These are phyloP conservation scores for Peromyscus californicus DNA, from an alignment of 2,113 vertebrate species.

Conservation along the genomic window DNA sequence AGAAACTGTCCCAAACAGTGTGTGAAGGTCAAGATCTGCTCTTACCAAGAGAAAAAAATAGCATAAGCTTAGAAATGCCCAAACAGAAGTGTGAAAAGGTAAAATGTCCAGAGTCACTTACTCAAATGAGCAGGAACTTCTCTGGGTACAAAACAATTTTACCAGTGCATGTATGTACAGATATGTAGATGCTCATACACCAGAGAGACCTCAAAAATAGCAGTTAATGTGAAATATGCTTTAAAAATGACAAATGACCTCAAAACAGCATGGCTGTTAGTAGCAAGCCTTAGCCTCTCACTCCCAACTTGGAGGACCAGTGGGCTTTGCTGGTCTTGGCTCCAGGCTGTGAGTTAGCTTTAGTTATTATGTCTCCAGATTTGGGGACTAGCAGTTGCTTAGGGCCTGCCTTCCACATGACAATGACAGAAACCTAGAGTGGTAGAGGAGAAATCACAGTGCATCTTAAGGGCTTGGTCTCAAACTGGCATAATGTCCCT, in stretches of 20 bases:
- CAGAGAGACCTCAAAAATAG: neutral
- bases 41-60: accelerated
- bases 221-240: neutral
- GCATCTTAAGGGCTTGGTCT: neutral
- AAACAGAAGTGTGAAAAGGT: too few relatives aligned
- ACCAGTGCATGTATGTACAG: neutral
- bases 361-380: neutral
- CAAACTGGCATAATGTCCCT: neutral
- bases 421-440: neutral
- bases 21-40: neutral
- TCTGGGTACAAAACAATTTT: neutral
- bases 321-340: neutral
- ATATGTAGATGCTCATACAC: accelerated
- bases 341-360: neutral
- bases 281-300: neutral
- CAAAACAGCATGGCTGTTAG: neutral
- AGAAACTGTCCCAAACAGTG: neutral
- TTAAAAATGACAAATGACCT: neutral
- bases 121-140: neutral
- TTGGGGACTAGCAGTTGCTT: neutral
- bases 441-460: neutral
- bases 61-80: accelerated
- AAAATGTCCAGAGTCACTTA: neutral
- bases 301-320: accelerated
- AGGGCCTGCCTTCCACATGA: neutral